phyloP scores from a whole-genome alignment of 1,140 invertebrate genomes.

The Nasonia longicornis region DNA sequence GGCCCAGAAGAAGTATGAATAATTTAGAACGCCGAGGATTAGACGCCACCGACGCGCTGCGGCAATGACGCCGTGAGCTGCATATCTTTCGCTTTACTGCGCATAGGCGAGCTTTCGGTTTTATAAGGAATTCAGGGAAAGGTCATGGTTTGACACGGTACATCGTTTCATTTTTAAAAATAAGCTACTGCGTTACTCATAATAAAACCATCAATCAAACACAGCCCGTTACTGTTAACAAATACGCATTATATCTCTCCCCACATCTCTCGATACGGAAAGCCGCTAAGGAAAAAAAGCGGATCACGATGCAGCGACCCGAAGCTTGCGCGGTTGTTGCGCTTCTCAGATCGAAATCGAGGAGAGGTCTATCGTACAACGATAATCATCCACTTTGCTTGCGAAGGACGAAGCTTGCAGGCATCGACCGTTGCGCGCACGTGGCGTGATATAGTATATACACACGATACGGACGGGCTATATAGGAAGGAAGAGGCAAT shows the following conservation, averaged over 20 bases:
- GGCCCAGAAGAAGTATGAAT: conserved; percentile 16
- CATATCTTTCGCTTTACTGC: not conserved
- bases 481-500: too few relatives aligned
- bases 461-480: too few relatives aligned
- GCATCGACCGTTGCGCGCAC: not conserved
- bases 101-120: not conserved
- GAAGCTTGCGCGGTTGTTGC: not conserved
- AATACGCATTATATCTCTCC: not conserved
- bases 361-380: not conserved
- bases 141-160: too few relatives aligned
- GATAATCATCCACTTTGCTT: conserved; percentile 20
- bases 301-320: not conserved
- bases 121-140: not conserved
- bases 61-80: not conserved
- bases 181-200: too few relatives aligned
- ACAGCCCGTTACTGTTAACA: not conserved
- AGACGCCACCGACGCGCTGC: not conserved
- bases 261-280: not conserved
- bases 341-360: conserved; percentile 8
- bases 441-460: not conserved
- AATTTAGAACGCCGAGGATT: conserved; percentile 16
- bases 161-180: too few relatives aligned
- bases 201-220: not conserved
- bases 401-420: not conserved
- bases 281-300: not conserved